Evolutionary conservation across 64 coral and sea anemone species (phyloP), one percentile per base, ranked within the genome.

Genomic region (Montipora foliosa): DNA sequence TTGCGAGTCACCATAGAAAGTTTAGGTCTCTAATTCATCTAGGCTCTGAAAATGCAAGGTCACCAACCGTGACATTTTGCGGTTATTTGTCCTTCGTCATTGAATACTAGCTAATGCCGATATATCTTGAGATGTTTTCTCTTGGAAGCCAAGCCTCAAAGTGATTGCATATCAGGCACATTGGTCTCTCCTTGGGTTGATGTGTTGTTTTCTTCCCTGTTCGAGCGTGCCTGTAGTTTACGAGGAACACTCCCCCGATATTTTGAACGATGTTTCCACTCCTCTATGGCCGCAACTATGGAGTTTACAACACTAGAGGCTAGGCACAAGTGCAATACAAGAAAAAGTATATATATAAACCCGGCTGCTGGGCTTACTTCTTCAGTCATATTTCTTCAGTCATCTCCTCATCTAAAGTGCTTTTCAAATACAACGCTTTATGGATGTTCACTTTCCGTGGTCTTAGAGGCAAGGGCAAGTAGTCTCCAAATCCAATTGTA

Each of bases 401-500:
- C 44, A 44, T 64, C 13, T 45, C n/a, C 17, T 47, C 51, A 79
- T 22, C 9, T 49, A 44, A 11, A 9, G 47, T 19, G 25, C 1
- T 11, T 67, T 24, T 71, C 1, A 20, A 5, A 8, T 6, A 5
- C 5, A 21, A 4, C 17, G 68, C 5, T 71, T 15, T 3, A 14
- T 11, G 61, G 61, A 14, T 64, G 9, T 64, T 15, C 14, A 3
- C 14, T 14, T 76, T 76, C 10, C 10, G 8, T 25, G 50, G 4
- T 20, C 53, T 6, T 6, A 8, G 7, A 12, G 53, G 76, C 7
- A 76, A 22, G 25, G 24, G 73, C 13, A 90, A 49, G 75, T 86
- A 95, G 69, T 95, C 93, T 2, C 93, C 93, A 69, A 90, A 95
- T 58, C 93, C 93, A 22, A 95, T 83, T 6, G 93, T 95, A 13